Base-by-base conservation (phyloP, 2,113 vertebrate genomes). In the Odocoileus virginianus region DNA sequence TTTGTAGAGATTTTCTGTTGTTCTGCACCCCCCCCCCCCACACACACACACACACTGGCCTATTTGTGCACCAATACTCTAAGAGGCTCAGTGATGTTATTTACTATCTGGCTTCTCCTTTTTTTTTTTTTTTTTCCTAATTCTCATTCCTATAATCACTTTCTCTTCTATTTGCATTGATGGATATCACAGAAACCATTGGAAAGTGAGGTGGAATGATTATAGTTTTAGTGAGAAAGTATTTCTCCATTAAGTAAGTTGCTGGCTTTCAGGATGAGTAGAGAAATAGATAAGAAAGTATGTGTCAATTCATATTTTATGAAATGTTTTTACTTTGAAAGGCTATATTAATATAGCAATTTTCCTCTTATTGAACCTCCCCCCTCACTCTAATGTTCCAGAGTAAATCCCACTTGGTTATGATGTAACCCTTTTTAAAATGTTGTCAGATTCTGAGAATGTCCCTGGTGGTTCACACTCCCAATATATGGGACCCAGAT, bases 401-500 rank as follows among this genome's bases (percentile, higher is more conserved):
- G n/a, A 71, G 67, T 11, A 71, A 71, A 71, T 40, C 67, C 67
- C 19, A 71, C 45, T 33, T 17, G 10, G 45, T 33, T 47, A 64
- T n/a, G 27, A 57, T 21, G 21, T 43, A 3, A 3, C 60, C 30
- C 45, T 36, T 85, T 57, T 57, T 28, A 17, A 85, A 50, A 58
- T 36, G 40, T 83, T 36, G 40, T 83, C 12, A 25, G 30, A 57
- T 74, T 58, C 52, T n/a, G 9, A 71, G n/a, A 10, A 36, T 71
- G n/a, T 23, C 67, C n/a, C 67, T 23, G n/a, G n/a, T 71, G 3
- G 67, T 71, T 4, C 67, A 71, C 19, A 1, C 2, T 12, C n/a
- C 67, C 67, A 71, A 3, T 71, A 19, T 71, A 40, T 0, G 0
- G 19, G 2, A 5, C n/a, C n/a, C n/a, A 71, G 67, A 36, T 40